A percentile compares a stretch with the other conserved stretches of the same genome.
phyloP scores from a whole-genome alignment of 2,113 vertebrate species.

The Pongo pygmaeus region DNA sequence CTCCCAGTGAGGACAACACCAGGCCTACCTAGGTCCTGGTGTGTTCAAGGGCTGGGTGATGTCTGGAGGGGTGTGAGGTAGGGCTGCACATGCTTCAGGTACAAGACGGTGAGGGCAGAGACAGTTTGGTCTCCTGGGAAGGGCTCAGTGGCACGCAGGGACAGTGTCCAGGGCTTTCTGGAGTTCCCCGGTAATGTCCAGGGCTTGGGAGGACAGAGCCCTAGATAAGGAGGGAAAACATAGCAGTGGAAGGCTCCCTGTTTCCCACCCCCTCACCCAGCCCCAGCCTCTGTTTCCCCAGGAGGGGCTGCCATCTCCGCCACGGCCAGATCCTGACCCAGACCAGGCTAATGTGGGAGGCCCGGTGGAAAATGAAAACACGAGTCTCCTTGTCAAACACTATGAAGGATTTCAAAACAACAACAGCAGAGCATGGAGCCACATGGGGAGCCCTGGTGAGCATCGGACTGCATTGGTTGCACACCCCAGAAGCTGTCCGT shows the following conservation, averaged over 20 bases:
- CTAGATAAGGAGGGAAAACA: background rate
- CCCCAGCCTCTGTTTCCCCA: background rate
- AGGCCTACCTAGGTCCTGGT: background rate
- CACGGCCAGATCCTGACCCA: background rate
- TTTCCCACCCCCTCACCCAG: background rate
- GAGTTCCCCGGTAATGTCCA: constrained; percentile 82
- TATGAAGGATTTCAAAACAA: background rate
- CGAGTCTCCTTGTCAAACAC: background rate
- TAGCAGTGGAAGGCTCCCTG: background rate
- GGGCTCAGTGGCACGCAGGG: constrained; percentile 47
- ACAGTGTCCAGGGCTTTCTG: constrained; percentile 79
- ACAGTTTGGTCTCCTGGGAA: background rate
- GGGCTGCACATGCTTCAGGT: background rate
- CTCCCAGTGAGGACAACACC: background rate
- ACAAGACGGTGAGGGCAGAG: background rate
- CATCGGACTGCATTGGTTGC: accelerated
- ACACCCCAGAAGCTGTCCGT: background rate
- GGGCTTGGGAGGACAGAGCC: constrained; percentile 71
- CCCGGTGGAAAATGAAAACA: background rate
- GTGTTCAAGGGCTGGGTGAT: background rate
- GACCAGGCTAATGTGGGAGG: background rate
- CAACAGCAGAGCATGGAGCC: background rate
- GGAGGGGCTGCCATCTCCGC: background rate
- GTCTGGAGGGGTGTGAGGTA: accelerated
- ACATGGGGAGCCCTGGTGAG: background rate